These are phyloP conservation scores for Emydura subglobosa DNA, from an alignment of 2,113 vertebrate species.

Conservation along the genomic window DNA sequence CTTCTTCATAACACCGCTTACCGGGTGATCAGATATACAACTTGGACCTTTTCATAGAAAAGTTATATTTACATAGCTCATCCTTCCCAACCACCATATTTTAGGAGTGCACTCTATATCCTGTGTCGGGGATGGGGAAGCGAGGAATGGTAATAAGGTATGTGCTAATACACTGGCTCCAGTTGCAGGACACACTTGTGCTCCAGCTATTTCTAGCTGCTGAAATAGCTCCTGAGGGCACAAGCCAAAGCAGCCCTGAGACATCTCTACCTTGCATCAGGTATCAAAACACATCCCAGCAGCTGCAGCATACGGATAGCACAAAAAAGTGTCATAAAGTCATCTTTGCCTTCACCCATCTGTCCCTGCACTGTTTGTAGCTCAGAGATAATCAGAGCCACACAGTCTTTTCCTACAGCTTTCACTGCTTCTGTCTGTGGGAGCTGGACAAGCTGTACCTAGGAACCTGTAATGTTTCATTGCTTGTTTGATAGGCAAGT, in stretches of 20 bases:
- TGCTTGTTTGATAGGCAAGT: background rate
- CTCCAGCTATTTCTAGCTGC: no score
- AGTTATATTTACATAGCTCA: background rate
- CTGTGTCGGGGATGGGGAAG: background rate
- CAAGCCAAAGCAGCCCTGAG: background rate
- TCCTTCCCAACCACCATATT: background rate
- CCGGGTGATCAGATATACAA: no score
- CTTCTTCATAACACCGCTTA: no score
- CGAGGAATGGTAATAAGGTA: background rate
- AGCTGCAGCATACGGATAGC: background rate
- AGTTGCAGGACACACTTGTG: background rate
- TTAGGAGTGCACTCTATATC: background rate
- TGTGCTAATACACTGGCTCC: background rate
- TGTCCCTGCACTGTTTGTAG: background rate
- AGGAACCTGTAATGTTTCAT: background rate
- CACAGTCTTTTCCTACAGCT: background rate
- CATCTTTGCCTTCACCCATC: background rate
- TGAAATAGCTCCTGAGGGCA: background rate
- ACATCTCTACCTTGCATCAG: background rate
- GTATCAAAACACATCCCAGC: background rate
- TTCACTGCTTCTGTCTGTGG: background rate
- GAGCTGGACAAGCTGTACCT: background rate
- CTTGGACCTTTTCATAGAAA: no score
- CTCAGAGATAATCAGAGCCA: background rate
- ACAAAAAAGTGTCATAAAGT: background rate